These are phyloP conservation scores for Macrophya annulata DNA, from an alignment of 2,888 invertebrate species.

Conservation along the genomic window DNA sequence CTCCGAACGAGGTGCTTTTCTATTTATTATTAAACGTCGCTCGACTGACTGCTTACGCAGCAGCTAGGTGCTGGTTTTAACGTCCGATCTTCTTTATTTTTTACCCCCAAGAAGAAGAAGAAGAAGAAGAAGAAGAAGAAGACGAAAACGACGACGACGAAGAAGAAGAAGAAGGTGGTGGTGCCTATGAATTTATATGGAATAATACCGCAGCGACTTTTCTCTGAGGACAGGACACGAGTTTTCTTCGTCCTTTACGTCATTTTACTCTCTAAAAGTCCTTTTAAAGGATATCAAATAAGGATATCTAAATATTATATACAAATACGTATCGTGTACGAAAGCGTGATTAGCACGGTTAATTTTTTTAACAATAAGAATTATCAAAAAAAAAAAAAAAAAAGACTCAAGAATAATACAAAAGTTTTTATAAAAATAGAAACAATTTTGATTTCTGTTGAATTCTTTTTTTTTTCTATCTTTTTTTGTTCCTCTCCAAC, in stretches of 20 bases:
- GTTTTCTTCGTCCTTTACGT: not conserved
- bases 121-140: not conserved
- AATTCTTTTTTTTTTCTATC: no score
- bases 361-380: not conserved
- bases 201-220: constrained; percentile 39
- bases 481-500: not conserved
- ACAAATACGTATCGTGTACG: no score
- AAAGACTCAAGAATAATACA: not conserved
- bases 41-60: constrained; percentile 9
- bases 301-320: not conserved
- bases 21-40: constrained; percentile 35
- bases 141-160: not conserved
- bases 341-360: not conserved
- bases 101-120: not conserved
- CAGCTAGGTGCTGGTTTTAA: not conserved
- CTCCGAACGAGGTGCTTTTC: constrained; percentile 2
- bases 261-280: not conserved
- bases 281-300: not conserved
- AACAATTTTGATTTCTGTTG: not conserved
- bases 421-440: no score
- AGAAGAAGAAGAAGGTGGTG: not conserved
- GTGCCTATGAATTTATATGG: constrained; percentile 48
- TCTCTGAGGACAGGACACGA: not conserved
- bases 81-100: not conserved
- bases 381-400: not conserved